phyloP scores from a whole-genome alignment of 2,797 vertebrate species.

The Cirrhinus molitorella region DNA sequence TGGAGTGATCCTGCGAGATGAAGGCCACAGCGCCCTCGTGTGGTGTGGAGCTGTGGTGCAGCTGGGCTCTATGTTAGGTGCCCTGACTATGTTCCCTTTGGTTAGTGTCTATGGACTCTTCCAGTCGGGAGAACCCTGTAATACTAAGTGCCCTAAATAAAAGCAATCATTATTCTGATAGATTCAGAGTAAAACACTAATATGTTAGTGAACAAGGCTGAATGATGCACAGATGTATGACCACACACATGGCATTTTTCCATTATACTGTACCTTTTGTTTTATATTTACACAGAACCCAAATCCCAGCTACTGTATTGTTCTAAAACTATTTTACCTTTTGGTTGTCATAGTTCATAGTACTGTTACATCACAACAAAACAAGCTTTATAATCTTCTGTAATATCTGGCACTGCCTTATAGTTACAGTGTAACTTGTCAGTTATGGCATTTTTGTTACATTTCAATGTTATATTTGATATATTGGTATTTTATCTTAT shows the following conservation, averaged over 20 bases:
- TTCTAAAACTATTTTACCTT: not conserved
- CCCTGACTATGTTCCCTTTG: conserved; percentile 76
- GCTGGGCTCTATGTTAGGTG: conserved; percentile 76
- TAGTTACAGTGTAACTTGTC: conserved; percentile 27
- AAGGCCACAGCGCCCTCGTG: conserved; percentile 76
- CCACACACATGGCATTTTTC: not conserved
- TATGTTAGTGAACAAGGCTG: not conserved
- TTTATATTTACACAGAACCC: not conserved
- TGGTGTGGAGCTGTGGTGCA: conserved; percentile 80
- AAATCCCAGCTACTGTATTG: not conserved
- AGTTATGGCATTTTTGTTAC: conserved; percentile 13
- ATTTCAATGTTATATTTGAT: not conserved
- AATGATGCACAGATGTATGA: not conserved
- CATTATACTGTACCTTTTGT: not conserved
- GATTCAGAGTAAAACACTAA: not conserved
- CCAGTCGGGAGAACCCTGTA: conserved; percentile 81
- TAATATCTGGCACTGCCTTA: conserved; percentile 6
- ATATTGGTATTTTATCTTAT: not conserved
- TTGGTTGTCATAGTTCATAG: not conserved
- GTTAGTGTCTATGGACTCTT: conserved; percentile 82
- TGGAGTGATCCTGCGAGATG: conserved; percentile 73
- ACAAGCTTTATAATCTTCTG: not conserved
- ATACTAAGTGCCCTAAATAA: conserved; percentile 76
- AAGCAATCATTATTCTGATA: not conserved
- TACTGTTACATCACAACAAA: conserved; percentile 30